Percentiles rank a stretch among this genome's conserved stretches.
phyloP scores from a whole-genome alignment of 2,888 invertebrate genomes.

The Campaea margaritaria region DNA sequence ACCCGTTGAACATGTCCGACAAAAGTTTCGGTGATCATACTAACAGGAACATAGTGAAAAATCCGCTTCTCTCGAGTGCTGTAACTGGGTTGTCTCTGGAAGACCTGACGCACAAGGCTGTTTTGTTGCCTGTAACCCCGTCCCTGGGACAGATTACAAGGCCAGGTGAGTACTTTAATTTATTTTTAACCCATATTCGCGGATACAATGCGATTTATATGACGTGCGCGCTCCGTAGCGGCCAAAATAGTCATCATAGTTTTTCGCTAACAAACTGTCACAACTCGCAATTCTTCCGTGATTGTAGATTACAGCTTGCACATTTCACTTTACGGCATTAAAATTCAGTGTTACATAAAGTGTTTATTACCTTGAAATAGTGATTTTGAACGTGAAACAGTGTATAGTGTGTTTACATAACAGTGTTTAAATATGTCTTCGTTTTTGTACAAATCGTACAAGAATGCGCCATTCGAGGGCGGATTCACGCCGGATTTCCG shows the following conservation, averaged over 20 bases:
- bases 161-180: slow-evolving; percentile 76
- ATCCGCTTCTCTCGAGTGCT: slow-evolving; percentile 90
- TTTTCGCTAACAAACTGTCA: slow-evolving; percentile 57
- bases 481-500: slow-evolving; percentile 68
- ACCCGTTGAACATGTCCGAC: slow-evolving; percentile 70
- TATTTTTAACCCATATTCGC: slow-evolving; percentile 63
- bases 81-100: slow-evolving; percentile 90
- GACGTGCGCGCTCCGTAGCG: slow-evolving; percentile 56
- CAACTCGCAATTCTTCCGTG: slow-evolving; percentile 38
- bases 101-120: slow-evolving; percentile 89
- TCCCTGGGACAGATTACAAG: slow-evolving; percentile 69
- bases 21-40: slow-evolving; percentile 79
- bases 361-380: slow-evolving; percentile 11
- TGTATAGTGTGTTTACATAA: slow-evolving; percentile 32
- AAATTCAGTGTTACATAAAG: slow-evolving; percentile 14
- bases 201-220: slow-evolving; percentile 51
- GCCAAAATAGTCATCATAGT: slow-evolving; percentile 51
- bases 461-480: slow-evolving; percentile 68
- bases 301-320: slow-evolving; percentile 37
- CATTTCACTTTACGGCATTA: slow-evolving; percentile 31
- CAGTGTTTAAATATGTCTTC: slow-evolving; percentile 55
- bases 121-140: slow-evolving; percentile 87
- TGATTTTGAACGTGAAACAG: slow-evolving; percentile 6
- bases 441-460: slow-evolving; percentile 75
- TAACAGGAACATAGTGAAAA: slow-evolving; percentile 81